Percentiles rank a stretch among this genome's conserved stretches.
These are phyloP conservation scores for Liodrosophila aerea DNA, from an alignment of 2,888 invertebrate genomes.

Conservation along the genomic window DNA sequence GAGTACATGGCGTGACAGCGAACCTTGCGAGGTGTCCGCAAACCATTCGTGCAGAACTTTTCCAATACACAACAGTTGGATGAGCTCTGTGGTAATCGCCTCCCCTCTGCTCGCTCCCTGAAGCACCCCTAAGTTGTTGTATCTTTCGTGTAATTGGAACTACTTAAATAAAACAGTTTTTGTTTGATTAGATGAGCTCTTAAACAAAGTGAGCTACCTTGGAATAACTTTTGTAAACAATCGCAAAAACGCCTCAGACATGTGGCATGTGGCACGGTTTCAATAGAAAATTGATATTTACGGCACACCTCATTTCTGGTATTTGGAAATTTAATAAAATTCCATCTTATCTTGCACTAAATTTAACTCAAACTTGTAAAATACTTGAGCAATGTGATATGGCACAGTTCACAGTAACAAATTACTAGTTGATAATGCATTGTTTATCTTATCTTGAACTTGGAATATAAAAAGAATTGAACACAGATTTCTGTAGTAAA, in stretches of 20 bases:
- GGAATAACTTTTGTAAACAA: background rate
- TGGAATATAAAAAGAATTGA: too few species aligned
- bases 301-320: too few species aligned
- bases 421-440: background rate
- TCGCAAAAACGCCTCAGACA: too few species aligned
- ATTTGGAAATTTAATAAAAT: background rate
- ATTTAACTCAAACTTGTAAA: too few species aligned
- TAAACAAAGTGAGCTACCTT: background rate
- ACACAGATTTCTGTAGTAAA: too few species aligned
- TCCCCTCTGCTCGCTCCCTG: background rate
- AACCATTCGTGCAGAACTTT: slow-evolving; percentile 70
- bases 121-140: slow-evolving; percentile 3
- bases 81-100: slow-evolving; percentile 9
- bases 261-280: too few species aligned
- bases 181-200: slow-evolving; percentile 9
- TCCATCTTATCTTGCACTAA: too few species aligned
- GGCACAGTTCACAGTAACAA: background rate
- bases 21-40: slow-evolving; percentile 63
- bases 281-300: background rate
- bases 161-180: slow-evolving; percentile 14
- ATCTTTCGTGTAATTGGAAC: slow-evolving; percentile 17
- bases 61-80: slow-evolving; percentile 59
- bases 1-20: slow-evolving; percentile 54
- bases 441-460: too few species aligned
- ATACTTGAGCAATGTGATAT: too few species aligned